These are phyloP conservation scores for Apis florea DNA, from an alignment of 1,140 invertebrate genomes.

Conservation along the genomic window DNA sequence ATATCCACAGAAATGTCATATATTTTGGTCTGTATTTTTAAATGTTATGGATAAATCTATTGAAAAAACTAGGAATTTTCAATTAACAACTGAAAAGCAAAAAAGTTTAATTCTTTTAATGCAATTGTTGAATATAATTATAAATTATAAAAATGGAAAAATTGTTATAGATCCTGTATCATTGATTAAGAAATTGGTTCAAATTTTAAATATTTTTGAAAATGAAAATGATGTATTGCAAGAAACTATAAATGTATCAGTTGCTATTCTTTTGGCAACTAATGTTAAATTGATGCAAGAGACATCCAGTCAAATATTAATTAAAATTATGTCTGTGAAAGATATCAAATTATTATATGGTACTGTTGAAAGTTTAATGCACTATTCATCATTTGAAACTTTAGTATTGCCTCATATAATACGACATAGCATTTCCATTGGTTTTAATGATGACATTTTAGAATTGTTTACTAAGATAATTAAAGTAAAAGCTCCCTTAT, in stretches of 20 bases:
- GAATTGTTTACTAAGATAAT: constrained; percentile 86
- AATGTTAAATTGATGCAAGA: constrained; percentile 85
- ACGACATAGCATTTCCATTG: constrained; percentile 81
- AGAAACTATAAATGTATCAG: constrained; percentile 81
- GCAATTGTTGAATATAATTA: constrained; percentile 82
- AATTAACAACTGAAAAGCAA: constrained; percentile 41
- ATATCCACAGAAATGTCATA: constrained; percentile 81
- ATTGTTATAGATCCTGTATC: constrained; percentile 82
- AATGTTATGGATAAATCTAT: constrained; percentile 64
- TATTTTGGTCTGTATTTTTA: constrained; percentile 82
- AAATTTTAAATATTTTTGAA: constrained; percentile 71
- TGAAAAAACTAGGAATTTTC: constrained; percentile 38
- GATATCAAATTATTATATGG: constrained; percentile 82
- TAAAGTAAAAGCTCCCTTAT: constrained; percentile 84
- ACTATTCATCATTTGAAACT: constrained; percentile 87
- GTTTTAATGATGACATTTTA: constrained; percentile 81
- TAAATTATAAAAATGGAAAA: constrained; percentile 84
- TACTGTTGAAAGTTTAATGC: constrained; percentile 84
- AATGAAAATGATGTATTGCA: constrained; percentile 79
- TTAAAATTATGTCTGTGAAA: constrained; percentile 82
- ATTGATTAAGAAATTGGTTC: constrained; percentile 81
- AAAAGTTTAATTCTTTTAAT: constrained; percentile 78
- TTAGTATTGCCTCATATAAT: constrained; percentile 87
- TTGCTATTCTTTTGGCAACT: constrained; percentile 83
- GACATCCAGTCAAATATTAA: constrained; percentile 84